phyloP scores from a whole-genome alignment of 2,113 vertebrate species.

The Nothoprocta perdicaria region DNA sequence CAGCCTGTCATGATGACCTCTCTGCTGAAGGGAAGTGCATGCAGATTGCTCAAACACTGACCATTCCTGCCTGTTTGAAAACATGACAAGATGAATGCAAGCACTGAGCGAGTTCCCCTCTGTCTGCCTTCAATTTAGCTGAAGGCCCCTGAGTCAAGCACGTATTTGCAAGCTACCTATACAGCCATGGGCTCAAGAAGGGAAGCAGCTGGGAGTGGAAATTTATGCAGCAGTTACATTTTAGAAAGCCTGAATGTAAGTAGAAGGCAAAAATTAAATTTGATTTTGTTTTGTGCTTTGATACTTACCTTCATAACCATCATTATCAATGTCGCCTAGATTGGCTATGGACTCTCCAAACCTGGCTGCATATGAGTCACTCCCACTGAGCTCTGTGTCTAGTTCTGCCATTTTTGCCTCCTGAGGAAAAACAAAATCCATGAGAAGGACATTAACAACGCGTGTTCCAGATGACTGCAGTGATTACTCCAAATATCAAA shows the following conservation, averaged over 20 bases:
- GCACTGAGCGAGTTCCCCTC: background rate
- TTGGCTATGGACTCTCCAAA: slow-evolving; percentile 92
- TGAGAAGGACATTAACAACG: background rate
- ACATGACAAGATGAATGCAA: background rate
- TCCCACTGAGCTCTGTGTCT: slow-evolving; percentile 82
- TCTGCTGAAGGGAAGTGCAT: background rate
- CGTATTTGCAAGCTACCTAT: background rate
- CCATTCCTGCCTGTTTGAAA: background rate
- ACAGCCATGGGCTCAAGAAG: background rate
- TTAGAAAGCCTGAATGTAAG: background rate
- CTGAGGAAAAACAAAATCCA: slow-evolving; percentile 63
- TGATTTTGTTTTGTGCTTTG: background rate
- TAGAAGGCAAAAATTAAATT: background rate
- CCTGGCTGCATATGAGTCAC: slow-evolving; percentile 86
- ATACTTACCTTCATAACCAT: slow-evolving; percentile 89
- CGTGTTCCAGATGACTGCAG: background rate
- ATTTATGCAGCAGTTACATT: background rate
- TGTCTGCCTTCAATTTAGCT: background rate
- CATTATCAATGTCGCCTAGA: slow-evolving; percentile 94
- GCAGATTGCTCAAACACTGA: background rate
- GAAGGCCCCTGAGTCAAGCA: background rate
- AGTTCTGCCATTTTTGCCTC: slow-evolving; percentile 84
- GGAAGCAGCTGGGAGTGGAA: background rate
- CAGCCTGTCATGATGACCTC: background rate
- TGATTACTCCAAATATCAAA: background rate